Conservation (phyloP, 2,797 vertebrate genomes). For the Anguilla megastoma region DNA sequence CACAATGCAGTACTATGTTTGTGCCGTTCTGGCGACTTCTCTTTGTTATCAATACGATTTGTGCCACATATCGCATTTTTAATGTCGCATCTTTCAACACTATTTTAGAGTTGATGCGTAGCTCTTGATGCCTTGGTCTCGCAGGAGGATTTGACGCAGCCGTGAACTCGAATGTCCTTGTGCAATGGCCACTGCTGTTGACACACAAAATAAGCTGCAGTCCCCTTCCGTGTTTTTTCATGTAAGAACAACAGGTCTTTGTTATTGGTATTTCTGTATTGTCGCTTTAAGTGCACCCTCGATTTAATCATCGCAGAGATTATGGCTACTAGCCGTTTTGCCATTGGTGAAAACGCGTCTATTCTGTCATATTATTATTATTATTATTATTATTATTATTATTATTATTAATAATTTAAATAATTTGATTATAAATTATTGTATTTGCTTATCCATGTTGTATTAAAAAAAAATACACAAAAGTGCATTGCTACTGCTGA, state of each 20-base stretch:
- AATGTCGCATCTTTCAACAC: background rate
- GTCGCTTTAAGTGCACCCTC: background rate
- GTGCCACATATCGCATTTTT: background rate
- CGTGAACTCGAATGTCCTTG: conserved; percentile 4
- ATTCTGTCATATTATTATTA: background rate
- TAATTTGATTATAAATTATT: too few relatives aligned
- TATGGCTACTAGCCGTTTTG: background rate
- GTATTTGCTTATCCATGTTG: background rate
- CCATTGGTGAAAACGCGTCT: background rate
- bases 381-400: background rate
- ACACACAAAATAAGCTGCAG: background rate
- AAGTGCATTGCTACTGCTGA: background rate
- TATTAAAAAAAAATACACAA: background rate
- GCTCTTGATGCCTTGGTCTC: background rate
- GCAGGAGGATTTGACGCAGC: background rate
- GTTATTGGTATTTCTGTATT: background rate
- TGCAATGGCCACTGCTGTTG: background rate
- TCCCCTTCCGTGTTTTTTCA: background rate
- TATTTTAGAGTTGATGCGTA: background rate
- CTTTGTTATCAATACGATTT: background rate
- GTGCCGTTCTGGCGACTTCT: background rate
- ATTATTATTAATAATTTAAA: background rate
- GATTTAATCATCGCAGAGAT: background rate
- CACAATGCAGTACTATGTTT: background rate
- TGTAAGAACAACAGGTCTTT: background rate